These are phyloP conservation scores for Microctenopoma stevenorrisi DNA, from an alignment of 2,797 vertebrate genomes.

Conservation along the genomic window DNA sequence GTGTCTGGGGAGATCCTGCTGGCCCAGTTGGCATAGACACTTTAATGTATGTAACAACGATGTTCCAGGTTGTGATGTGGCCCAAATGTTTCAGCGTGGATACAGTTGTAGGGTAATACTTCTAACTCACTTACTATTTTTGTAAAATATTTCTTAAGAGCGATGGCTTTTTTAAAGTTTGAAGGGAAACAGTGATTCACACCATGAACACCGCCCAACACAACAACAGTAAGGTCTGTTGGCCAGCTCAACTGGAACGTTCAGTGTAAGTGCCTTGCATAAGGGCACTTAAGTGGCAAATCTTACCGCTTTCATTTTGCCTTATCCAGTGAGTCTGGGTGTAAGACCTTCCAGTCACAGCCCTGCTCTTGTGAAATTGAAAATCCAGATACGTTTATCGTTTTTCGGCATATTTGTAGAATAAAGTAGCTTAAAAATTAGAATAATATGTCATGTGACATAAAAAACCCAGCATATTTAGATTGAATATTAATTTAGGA, in stretches of 20 bases:
- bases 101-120: not conserved
- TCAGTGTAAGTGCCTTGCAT: not conserved
- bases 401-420: too few species aligned
- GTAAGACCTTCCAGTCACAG: not conserved
- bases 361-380: not conserved
- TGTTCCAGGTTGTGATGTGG: not conserved
- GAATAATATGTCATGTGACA: too few species aligned
- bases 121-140: too few species aligned
- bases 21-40: conserved; percentile 16
- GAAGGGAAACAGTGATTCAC: not conserved
- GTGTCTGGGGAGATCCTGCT: conserved; percentile 11
- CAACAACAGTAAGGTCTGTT: not conserved
- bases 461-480: too few species aligned
- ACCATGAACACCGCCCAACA: not conserved
- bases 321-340: not conserved
- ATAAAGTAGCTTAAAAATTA: too few species aligned
- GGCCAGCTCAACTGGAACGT: not conserved
- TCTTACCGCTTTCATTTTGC: not conserved
- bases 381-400: too few species aligned
- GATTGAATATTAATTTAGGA: too few species aligned
- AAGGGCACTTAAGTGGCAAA: not conserved
- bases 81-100: not conserved
- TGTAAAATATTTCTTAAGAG: not conserved
- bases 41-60: conserved; percentile 45
- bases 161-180: too few species aligned